Evolutionary conservation across 2,113 vertebrate species (phyloP), one percentile per base, ranked within the genome.

Genomic region (Pomatostomus ruficeps): DNA sequence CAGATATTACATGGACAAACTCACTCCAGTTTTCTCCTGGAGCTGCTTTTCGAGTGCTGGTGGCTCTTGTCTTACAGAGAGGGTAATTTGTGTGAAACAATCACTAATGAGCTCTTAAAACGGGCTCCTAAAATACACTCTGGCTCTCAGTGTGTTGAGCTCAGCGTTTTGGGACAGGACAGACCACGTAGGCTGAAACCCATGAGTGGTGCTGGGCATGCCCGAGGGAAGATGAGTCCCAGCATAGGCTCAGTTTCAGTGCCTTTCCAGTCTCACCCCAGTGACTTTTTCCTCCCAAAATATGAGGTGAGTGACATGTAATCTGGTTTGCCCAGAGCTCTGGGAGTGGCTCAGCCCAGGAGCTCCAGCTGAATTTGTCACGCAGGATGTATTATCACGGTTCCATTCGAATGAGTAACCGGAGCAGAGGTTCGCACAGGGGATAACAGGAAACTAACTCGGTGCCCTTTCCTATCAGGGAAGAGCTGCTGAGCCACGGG

Each of bases 361-460:
- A 70, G 31, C 46, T 74, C 23, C 40, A 36, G 45, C 43, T 3
- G 57, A 46, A 42, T 89, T 87, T 58, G 79, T 67, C 85, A 91
- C 25, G 7, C 18, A 12, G 2, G 9, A 25, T 45, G n/a, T 52
- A 46, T 88, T 82, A 28, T 61, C n/a, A 31, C 61, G 78, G 46
- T 72, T 52, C 85, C 77, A 71, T 63, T 25, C 24, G 80, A 22
- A 61, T 95, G 93, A 96, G 68, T 95, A 95, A 89, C 75, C 29
- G 4, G 79, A 52, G 42, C 46, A 46, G 74, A 57, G 68, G 42
- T 65, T 89, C 42, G 3, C 29, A 28, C 11, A 15, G 35, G 75
- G 73, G 85, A 33, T 62, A 78, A 93, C 88, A 96, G 95, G 95
- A 96, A 97, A 80, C 4, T 20, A 76, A 54, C 51, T 93, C 51